Conservation (phyloP, 2,113 vertebrate species). For the Malurus cyaneus region DNA sequence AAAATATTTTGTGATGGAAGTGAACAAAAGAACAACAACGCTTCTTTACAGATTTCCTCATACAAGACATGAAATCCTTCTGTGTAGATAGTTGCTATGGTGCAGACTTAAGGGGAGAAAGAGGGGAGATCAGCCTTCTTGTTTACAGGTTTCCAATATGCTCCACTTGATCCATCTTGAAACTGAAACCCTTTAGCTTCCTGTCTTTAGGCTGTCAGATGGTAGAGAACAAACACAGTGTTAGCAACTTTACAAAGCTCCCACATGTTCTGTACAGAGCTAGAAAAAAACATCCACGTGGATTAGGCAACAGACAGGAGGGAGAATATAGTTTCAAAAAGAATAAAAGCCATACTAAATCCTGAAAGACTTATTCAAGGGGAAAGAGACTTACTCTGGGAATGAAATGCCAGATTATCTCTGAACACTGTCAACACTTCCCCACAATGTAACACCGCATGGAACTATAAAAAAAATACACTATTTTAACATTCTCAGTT, state of each 20-base stretch:
- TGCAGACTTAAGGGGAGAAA: neutral
- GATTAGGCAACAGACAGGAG: neutral
- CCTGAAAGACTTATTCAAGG: neutral
- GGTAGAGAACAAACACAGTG: neutral
- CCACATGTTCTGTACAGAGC: neutral
- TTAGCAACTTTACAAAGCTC: neutral
- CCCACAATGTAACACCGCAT: neutral
- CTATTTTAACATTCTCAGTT: neutral
- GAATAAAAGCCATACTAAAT: neutral
- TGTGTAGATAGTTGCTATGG: constrained; percentile 43
- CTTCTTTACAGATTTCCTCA: constrained; percentile 27
- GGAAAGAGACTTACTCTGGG: neutral
- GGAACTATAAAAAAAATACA: neutral
- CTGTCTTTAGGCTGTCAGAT: constrained; percentile 1
- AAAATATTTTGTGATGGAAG: neutral
- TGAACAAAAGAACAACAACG: neutral
- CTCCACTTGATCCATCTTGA: constrained; percentile 51
- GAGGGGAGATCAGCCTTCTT: constrained; percentile 17
- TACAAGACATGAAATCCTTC: neutral
- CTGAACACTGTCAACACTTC: neutral
- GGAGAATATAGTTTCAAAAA: neutral
- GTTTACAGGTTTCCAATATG: constrained; percentile 47
- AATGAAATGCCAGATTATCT: constrained; percentile 1
- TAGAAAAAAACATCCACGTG: neutral
- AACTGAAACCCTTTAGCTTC: constrained; percentile 35